These are phyloP conservation scores for Pemphredon lugubris DNA, from an alignment of 2,888 invertebrate genomes.

Conservation along the genomic window DNA sequence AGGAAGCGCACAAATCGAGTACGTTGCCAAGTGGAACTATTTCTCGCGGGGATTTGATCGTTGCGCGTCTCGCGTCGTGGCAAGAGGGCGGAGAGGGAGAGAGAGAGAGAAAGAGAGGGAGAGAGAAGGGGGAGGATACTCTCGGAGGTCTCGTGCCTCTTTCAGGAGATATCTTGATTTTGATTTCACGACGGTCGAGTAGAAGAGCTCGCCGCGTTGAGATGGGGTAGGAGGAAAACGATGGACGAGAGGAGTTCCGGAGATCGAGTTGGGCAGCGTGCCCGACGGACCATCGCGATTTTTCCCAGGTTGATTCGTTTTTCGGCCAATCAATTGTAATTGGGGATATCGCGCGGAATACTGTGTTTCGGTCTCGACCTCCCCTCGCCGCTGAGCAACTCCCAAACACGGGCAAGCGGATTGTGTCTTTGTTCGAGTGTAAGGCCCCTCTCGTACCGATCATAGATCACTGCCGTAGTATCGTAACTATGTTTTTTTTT, in stretches of 20 bases:
- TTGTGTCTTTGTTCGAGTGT: conserved; percentile 28
- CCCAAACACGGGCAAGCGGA: conserved; percentile 10
- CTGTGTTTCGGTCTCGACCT: not conserved
- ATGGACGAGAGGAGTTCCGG: not conserved
- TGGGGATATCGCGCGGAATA: conserved; percentile 48
- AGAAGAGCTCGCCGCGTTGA: not conserved
- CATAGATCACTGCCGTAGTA: too few species aligned
- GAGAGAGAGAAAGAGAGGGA: not conserved
- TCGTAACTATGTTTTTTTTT: too few species aligned
- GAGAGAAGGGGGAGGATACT: not conserved
- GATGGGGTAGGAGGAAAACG: not conserved
- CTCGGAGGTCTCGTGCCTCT: not conserved
- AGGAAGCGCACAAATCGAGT: not conserved
- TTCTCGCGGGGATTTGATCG: conserved; percentile 1
- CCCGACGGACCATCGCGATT: conserved; percentile 14
- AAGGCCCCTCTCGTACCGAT: too few species aligned
- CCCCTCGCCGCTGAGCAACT: not conserved
- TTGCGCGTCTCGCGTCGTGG: not conserved
- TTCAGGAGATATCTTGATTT: not conserved
- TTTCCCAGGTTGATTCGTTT: conserved; percentile 37
- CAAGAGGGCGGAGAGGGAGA: not conserved
- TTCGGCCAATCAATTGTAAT: conserved; percentile 49
- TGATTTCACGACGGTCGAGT: not conserved
- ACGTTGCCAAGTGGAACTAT: conserved; percentile 2
- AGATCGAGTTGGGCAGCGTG: conserved; percentile 5